Conservation (phyloP, 2,888 invertebrate species). For the Troglohyphantes excavatus region DNA sequence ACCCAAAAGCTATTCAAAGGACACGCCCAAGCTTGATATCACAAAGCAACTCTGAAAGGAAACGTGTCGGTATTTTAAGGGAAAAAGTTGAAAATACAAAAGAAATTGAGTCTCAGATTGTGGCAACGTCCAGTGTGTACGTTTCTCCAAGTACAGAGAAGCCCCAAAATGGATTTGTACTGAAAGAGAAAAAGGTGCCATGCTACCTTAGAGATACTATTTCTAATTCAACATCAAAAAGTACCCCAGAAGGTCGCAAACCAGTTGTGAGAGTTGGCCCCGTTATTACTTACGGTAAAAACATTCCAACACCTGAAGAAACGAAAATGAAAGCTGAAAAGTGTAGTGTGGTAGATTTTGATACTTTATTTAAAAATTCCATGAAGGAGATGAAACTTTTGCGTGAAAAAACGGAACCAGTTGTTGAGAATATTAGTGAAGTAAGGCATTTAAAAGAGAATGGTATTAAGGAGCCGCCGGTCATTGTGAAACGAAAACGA, state of each 20-base stretch:
- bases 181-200: background rate
- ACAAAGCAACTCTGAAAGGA: background rate
- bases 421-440: background rate
- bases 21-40: background rate
- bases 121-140: background rate
- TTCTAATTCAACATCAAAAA: background rate
- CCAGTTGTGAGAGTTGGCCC: background rate
- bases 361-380: slow-evolving; percentile 29
- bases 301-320: background rate
- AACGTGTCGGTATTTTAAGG: background rate
- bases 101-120: background rate
- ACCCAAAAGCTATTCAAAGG: background rate
- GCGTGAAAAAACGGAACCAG: background rate
- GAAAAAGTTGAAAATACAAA: background rate
- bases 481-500: slow-evolving; percentile 16
- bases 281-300: slow-evolving; percentile 53
- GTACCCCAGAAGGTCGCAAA: background rate
- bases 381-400: background rate
- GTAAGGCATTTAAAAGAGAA: slow-evolving; percentile 21
- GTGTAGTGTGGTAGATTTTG: slow-evolving; percentile 22
- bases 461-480: slow-evolving; percentile 38
- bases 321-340: background rate
- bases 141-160: background rate
- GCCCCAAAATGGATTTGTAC: background rate
- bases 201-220: slow-evolving; percentile 40